Base-by-base conservation (phyloP, 2,797 vertebrate genomes). In the Anabas testudineus region DNA sequence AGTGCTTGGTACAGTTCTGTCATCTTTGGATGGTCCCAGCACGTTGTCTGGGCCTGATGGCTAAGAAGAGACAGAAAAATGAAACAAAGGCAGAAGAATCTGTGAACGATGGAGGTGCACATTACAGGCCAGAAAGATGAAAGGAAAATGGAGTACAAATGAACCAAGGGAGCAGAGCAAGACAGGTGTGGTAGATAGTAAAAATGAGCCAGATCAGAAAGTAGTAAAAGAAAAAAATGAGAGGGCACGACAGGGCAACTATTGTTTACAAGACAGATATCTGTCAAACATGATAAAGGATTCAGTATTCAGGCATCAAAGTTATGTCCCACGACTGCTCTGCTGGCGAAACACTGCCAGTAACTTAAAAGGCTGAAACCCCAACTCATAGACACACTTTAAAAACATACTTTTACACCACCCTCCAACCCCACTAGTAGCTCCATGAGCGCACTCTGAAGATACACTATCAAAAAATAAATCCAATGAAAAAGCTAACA, bases 1-100 rank as follows among this genome's bases (percentile, higher is more conserved):
- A 99, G 87, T 0, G 97, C 95, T 87, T 99, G 98, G 90, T 98
- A 99, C 67, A 99, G 81, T 78, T 99, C 97, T 2, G 96, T 98
- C 97, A 99, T 99, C 95, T 99, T 99, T 85, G 98, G 98, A 93
- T 99, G 98, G 90, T 99, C 98, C 98, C 98, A 99, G 94, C 97
- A 99, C 0, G 98, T 99, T 0, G 97, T 99, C 92, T 99, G 98
- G 78, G 97, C 96, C 90, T 99, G 98, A 84, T 99, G 98, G 90
- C 98, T 99, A 84, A 30, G 83, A 83, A 39, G 37, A 69, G 37
- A 49, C 46, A 76, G 32, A 57, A 19, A 60, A 54, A 67, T 24
- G 21, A 77, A 71, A 67, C 4, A 53, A 48, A 64, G 28, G 28
- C 21, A 67, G 52, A 51, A 42, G 49, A 77, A 36, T 47, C 45